Base-by-base conservation (phyloP, 2,888 invertebrate genomes). In the Pecten maximus region DNA sequence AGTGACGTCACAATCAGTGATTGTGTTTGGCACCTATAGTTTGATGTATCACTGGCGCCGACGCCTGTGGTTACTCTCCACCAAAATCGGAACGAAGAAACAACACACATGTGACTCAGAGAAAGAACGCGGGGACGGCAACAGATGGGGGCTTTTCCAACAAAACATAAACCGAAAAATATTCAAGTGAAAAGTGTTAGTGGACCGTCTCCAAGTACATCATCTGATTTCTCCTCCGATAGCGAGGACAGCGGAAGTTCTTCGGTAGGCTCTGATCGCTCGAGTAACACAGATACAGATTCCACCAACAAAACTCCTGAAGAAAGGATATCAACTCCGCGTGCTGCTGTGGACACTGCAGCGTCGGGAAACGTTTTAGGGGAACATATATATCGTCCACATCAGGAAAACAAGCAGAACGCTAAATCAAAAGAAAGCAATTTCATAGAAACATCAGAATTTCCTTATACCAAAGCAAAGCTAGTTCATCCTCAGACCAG, bases 401-500 rank as follows among this genome's bases (percentile, higher is more conserved):
- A 23, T 6, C 54, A 54, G 23, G 54, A 28, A 40, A 40, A 87
- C 40, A 0, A 44, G 6, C 40, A 60, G 74, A 87, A 48, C 74
- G 35, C 16, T 10, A 60, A 28, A 54, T 19, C 40, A 88, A 86
- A 88, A 35, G 91, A 91, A 87, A 89, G 89, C n/a, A 88, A 88
- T 4, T 91, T 88, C 50, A 48, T 89, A 28, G 44, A 89, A 44
- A 54, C 91, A 40, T 88, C 88, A 0, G n/a, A 86, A 19, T 89
- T 89, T 87, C 89, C 89, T 23, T 91, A 89, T 19, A 88, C 88
- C 2, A 88, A 28, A 28, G 88, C 91, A 6, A 89, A 89, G 39
- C 87, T 91, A 2, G 86, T 89, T 28, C 87, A 35, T 40, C 50
- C 87, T 6, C 88, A 54, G 15, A 6, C 86, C n/a, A 88, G 74